Evolutionary conservation across 2,113 vertebrate genomes (phyloP).

Genomic region (Lophius piscatorius): DNA sequence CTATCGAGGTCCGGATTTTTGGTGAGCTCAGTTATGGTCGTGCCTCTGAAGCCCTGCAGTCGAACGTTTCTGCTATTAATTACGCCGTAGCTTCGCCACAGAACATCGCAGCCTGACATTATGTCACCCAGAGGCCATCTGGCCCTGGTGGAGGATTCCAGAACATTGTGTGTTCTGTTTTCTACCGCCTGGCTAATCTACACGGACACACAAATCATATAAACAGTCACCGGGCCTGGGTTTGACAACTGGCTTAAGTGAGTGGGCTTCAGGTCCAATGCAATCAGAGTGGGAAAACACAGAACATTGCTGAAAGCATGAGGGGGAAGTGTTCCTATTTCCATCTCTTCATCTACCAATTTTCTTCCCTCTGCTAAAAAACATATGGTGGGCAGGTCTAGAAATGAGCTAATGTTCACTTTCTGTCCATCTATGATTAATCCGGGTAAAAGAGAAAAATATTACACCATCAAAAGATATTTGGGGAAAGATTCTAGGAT

Average conservation of each 20-base stretch:
- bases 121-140: conserved; percentile 14
- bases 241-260: conserved; percentile 24
- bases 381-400: not conserved
- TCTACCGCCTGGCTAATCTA: conserved; percentile 12
- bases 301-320: not conserved
- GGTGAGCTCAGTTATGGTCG: too few species aligned
- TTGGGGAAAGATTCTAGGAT: too few species aligned
- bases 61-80: conserved; percentile 17
- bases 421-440: conserved; percentile 18
- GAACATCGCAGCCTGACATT: conserved; percentile 17
- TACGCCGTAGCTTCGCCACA: not conserved
- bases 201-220: conserved; percentile 6
- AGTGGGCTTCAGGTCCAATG: conserved; percentile 13
- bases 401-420: conserved; percentile 9
- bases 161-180: conserved; percentile 14
- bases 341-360: not conserved
- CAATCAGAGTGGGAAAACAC: conserved; percentile 7
- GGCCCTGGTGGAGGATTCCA: conserved; percentile 30
- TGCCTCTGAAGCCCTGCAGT: not conserved
- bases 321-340: not conserved
- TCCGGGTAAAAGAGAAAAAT: too few species aligned
- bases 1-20: too few species aligned
- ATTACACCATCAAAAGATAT: too few species aligned
- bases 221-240: conserved; percentile 16
- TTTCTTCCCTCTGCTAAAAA: not conserved